Conservation (phyloP, 2,113 vertebrate species). For the Elanoides forficatus region DNA sequence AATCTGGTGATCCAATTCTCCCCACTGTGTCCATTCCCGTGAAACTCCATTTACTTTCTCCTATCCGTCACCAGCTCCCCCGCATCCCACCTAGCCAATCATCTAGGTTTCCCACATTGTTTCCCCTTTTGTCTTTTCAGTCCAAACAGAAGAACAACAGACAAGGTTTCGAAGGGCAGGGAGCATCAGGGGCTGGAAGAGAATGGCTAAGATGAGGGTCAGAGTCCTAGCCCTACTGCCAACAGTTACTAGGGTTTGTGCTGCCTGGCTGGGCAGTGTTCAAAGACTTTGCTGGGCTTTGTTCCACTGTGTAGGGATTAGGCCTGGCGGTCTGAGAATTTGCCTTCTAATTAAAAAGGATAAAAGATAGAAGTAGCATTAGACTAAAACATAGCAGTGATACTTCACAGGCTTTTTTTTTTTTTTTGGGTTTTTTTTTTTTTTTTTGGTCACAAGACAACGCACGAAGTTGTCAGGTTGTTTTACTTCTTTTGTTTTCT, state of each 20-base stretch:
- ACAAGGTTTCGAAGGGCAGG: constrained; percentile 82
- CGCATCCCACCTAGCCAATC: constrained; percentile 81
- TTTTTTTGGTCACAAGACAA: constrained; percentile 82
- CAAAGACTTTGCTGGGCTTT: constrained; percentile 99
- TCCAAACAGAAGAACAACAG: constrained; percentile 83
- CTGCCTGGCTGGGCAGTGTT: constrained; percentile 89
- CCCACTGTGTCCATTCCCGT: constrained; percentile 82
- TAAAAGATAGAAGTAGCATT: constrained; percentile 94
- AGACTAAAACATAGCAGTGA: constrained; percentile 94
- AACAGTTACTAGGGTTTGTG: constrained; percentile 83
- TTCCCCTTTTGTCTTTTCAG: constrained; percentile 77
- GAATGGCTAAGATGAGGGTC: constrained; percentile 84
- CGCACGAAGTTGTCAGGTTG: constrained; percentile 75
- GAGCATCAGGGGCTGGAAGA: constrained; percentile 80
- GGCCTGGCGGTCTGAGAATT: constrained; percentile 99
- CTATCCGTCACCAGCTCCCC: constrained; percentile 71
- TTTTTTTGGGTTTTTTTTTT: not conserved
- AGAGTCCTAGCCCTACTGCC: constrained; percentile 81
- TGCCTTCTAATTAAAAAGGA: constrained; percentile 99
- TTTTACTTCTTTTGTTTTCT: constrained; percentile 68
- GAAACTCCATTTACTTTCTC: constrained; percentile 79
- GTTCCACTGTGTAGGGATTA: constrained; percentile 99
- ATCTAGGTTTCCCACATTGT: constrained; percentile 81
- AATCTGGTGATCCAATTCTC: constrained; percentile 87
- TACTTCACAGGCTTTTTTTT: constrained; percentile 84